phyloP scores from a whole-genome alignment of 2,888 invertebrate species.

The Amiota minor region DNA sequence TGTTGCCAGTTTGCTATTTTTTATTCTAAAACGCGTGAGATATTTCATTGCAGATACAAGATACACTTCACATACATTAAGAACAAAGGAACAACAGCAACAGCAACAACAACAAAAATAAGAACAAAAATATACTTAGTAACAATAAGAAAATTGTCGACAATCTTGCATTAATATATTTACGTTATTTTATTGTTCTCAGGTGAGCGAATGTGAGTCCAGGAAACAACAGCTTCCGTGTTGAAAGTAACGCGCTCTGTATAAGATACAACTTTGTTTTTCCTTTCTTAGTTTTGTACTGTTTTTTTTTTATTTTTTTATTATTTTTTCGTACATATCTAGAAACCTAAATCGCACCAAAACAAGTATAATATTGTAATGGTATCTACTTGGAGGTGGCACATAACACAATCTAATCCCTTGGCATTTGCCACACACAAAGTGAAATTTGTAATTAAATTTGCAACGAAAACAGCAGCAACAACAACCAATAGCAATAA shows the following conservation, averaged over 20 bases:
- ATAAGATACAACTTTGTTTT: neutral
- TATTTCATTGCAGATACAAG: slow-evolving; percentile 28
- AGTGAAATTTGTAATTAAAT: slow-evolving; percentile 13
- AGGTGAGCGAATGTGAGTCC: neutral
- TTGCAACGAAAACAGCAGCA: neutral
- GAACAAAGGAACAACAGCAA: slow-evolving; percentile 21
- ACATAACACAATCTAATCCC: neutral
- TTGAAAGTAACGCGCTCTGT: slow-evolving; percentile 8
- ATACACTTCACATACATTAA: slow-evolving; percentile 20
- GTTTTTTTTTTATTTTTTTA: too few relatives aligned
- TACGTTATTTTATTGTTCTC: slow-evolving; percentile 7
- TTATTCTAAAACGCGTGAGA: slow-evolving; percentile 22
- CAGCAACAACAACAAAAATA: neutral
- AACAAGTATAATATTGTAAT: too few relatives aligned
- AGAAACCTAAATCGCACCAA: too few relatives aligned
- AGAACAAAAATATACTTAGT: neutral
- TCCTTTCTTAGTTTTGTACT: too few relatives aligned
- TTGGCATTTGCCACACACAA: slow-evolving; percentile 16
- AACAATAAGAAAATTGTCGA: too few relatives aligned
- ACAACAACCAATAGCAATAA: neutral
- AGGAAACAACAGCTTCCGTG: slow-evolving; percentile 26
- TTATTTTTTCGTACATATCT: too few relatives aligned
- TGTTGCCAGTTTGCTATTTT: slow-evolving; percentile 11
- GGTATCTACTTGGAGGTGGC: too few relatives aligned
- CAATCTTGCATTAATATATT: slow-evolving; percentile 1